Evolutionary conservation across 2,113 vertebrate species (phyloP), one percentile per base, ranked within the genome.

Genomic region (Urocolius indicus): DNA sequence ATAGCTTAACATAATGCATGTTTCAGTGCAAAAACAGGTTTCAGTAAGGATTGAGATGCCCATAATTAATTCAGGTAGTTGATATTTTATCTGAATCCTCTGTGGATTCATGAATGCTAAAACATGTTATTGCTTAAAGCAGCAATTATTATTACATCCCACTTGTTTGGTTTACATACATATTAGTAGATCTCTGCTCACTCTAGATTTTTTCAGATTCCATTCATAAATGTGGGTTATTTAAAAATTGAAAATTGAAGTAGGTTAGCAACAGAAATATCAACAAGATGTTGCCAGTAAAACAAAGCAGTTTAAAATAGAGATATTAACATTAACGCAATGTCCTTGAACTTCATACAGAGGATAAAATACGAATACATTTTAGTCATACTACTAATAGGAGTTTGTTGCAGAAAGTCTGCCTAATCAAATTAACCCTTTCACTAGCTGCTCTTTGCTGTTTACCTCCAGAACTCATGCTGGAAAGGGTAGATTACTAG

Each of bases 51-150:
- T 49, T 85, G 29, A 90, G 38, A 62, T 52, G 49, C 9, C 48
- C 55, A 43, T 83, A 67, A 80, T 74, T 91, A 72, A 63, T 92
- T 95, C 91, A 71, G 41, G 29, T 82, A 79, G 66, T 30, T 63
- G 32, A 32, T 90, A 71, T 36, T 51, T 73, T 46, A 84, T 90
- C 45, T 87, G 58, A 95, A 80, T 79, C 72, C 13, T 81, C 30
- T 75, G 10, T 54, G 69, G 86, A 94, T 69, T 67, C 6, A 49
- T 88, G 65, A 88, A 55, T 92, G 10, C 41, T 90, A 65, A 80
- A 88, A 20, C 8, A 59, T 5, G 9, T 78, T 51, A 84, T 72
- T 72, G n/a, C 63, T 88, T 90, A 81, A 91, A 87, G 32, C 54
- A 74, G 24, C 30, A 38, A 32, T 81, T 87, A 72, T 80, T 90